phyloP scores from a whole-genome alignment of 2,113 vertebrate genomes.

The Talpa occidentalis region DNA sequence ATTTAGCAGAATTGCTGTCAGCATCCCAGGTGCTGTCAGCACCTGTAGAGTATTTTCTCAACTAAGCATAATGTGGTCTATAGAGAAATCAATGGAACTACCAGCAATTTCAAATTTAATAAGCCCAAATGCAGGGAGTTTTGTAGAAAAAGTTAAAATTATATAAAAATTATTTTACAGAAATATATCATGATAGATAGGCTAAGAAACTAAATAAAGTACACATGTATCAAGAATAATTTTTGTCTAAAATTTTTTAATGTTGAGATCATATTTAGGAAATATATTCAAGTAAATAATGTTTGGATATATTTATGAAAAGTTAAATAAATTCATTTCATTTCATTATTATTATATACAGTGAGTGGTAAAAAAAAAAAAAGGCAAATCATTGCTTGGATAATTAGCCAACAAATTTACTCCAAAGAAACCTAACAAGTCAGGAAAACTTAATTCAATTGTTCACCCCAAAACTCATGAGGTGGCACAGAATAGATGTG shows the following conservation, averaged over 20 bases:
- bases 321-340: not conserved
- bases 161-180: conserved; percentile 23
- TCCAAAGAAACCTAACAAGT: not conserved
- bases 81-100: not conserved
- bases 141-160: not conserved
- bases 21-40: not conserved
- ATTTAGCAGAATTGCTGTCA: not conserved
- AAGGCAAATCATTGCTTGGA: not conserved
- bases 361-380: not conserved
- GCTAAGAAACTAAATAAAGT: not conserved
- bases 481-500: not conserved
- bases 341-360: not conserved
- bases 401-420: not conserved
- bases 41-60: not conserved
- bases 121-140: not conserved
- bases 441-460: not conserved
- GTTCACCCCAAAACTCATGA: not conserved
- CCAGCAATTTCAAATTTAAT: not conserved
- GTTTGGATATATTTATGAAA: not conserved
- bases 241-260: not conserved
- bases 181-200: not conserved
- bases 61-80: not conserved
- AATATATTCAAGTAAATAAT: too few species aligned
- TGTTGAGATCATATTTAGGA: not conserved
- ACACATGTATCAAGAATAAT: not conserved